Percentiles rank a stretch among this genome's conserved stretches.
Conservation (phyloP, 2,797 vertebrate genomes). For the Pangasius mekongensis region DNA sequence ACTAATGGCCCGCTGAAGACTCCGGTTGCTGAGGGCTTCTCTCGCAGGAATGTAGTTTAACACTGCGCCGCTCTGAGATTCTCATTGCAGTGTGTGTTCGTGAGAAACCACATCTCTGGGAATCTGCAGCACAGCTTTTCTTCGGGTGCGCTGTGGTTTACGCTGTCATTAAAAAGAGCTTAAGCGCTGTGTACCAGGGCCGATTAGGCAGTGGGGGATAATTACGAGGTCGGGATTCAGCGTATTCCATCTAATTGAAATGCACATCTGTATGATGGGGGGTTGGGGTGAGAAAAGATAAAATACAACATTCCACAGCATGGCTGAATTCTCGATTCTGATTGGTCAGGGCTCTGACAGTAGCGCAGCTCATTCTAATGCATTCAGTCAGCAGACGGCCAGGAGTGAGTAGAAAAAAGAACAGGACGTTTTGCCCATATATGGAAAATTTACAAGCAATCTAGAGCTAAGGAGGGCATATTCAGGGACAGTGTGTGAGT, state of each 20-base stretch:
- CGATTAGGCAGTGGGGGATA: background rate
- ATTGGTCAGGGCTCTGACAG: background rate
- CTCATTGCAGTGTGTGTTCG: background rate
- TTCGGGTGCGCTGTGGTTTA: conserved; percentile 16
- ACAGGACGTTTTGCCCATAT: background rate
- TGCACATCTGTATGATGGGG: background rate
- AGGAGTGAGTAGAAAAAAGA: background rate
- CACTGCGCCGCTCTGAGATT: background rate
- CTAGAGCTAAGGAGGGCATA: background rate
- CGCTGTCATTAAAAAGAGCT: conserved; percentile 41
- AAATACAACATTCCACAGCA: background rate
- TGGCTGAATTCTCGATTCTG: background rate
- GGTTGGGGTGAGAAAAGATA: background rate
- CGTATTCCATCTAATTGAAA: background rate
- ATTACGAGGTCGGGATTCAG: background rate
- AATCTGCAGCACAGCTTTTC: conserved; percentile 33
- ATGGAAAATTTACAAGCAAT: background rate
- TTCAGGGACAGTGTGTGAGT: too few relatives aligned
- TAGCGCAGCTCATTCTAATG: background rate
- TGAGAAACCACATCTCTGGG: conserved; percentile 26
- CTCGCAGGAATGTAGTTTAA: conserved; percentile 19
- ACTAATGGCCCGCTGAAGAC: conserved; percentile 14
- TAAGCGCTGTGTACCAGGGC: background rate
- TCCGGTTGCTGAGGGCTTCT: conserved; percentile 19
- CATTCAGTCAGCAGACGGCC: background rate